phyloP scores from a whole-genome alignment of 2,113 vertebrate genomes.

The Sardina pilchardus region DNA sequence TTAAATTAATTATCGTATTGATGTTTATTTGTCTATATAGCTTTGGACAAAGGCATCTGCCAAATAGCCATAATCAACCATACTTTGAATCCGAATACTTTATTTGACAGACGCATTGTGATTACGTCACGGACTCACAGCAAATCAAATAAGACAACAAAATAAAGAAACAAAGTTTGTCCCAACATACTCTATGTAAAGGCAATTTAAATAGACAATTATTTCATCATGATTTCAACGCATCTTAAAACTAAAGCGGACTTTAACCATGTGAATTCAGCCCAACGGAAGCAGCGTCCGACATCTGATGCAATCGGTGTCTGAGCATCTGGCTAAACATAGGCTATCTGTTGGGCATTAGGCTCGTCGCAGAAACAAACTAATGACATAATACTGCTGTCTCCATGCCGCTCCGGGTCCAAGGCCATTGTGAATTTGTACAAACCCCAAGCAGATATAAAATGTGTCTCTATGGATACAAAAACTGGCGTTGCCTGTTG shows the following conservation, averaged over 20 bases:
- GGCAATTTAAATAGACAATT: not conserved
- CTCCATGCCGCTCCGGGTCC: not conserved
- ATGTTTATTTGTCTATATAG: too few relatives aligned
- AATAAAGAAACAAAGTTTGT: not conserved
- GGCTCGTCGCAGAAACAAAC: not conserved
- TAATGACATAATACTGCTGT: not conserved
- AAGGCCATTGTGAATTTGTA: not conserved
- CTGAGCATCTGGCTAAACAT: not conserved
- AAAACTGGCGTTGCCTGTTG: not conserved
- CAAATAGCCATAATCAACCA: too few relatives aligned
- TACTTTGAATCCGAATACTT: not conserved
- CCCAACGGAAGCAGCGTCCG: not conserved
- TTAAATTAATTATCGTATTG: too few relatives aligned
- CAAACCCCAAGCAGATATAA: not conserved
- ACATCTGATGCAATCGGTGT: not conserved
- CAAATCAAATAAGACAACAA: not conserved
- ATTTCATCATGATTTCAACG: not conserved
- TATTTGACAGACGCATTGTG: conserved; percentile 23
- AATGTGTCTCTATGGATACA: not conserved
- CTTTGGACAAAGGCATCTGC: too few relatives aligned
- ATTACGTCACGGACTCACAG: conserved; percentile 25
- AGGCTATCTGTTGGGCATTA: not conserved
- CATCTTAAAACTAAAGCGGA: not conserved
- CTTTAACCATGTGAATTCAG: not conserved
- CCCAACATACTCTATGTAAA: not conserved